Conservation (phyloP, 2,113 vertebrate genomes). For the Nymphicus hollandicus region DNA sequence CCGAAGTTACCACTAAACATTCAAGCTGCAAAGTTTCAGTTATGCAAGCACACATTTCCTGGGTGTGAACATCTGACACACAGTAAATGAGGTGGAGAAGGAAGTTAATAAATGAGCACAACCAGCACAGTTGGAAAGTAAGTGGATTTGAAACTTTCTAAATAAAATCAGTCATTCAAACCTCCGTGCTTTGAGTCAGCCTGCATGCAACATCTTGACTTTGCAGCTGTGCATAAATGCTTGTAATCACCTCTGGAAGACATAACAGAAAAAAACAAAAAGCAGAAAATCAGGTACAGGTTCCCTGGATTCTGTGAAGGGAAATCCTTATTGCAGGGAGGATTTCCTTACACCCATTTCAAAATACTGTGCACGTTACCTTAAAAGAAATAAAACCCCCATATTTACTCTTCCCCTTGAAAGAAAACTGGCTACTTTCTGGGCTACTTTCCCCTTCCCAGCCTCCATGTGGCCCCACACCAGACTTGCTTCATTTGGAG, state of each 20-base stretch:
- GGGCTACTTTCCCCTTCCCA: not conserved
- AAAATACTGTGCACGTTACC: not conserved
- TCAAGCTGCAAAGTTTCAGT: slow-evolving; percentile 37
- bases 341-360: not conserved
- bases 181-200: not conserved
- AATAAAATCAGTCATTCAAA: not conserved
- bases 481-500: accelerated
- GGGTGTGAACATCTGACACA: slow-evolving; percentile 26
- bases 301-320: not conserved
- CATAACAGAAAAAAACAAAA: not conserved
- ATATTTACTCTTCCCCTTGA: not conserved
- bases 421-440: not conserved
- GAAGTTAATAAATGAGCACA: slow-evolving; percentile 44
- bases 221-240: not conserved
- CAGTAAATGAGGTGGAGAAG: slow-evolving; percentile 34
- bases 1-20: not conserved
- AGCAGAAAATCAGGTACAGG: not conserved
- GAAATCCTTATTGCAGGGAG: not conserved
- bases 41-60: slow-evolving; percentile 50
- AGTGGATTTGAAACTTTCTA: slow-evolving; percentile 16
- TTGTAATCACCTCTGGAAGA: not conserved
- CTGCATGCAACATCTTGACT: accelerated
- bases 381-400: not conserved
- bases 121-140: not conserved
- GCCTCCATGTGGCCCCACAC: not conserved